phyloP scores from a whole-genome alignment of 2,888 invertebrate species.

The Pelosia muscerda region DNA sequence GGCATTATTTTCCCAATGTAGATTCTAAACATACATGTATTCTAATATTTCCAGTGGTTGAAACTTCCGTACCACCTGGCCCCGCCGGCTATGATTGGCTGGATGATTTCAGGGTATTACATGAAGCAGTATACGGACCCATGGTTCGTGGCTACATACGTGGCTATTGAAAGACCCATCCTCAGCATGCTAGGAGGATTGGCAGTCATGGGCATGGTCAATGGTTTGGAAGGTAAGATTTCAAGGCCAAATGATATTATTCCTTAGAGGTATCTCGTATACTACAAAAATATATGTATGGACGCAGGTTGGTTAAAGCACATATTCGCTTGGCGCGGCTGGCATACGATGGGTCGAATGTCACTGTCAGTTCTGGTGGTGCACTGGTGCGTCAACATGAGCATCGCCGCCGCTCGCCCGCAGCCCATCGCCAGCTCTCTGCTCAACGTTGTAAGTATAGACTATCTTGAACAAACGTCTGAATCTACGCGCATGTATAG shows the following conservation, averaged over 20 bases:
- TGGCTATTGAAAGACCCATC: slow-evolving; percentile 65
- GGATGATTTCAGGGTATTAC: slow-evolving; percentile 58
- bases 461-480: not conserved
- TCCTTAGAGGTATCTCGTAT: not conserved
- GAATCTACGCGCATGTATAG: too few relatives aligned
- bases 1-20: not conserved
- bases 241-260: slow-evolving; percentile 18
- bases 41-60: slow-evolving; percentile 45
- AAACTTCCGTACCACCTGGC: slow-evolving; percentile 46
- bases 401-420: slow-evolving; percentile 41
- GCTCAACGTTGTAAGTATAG: slow-evolving; percentile 41
- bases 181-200: slow-evolving; percentile 45
- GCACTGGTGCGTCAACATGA: slow-evolving; percentile 60
- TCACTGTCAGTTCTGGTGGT: slow-evolving; percentile 60
- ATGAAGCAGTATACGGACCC: slow-evolving; percentile 46
- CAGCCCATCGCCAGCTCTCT: slow-evolving; percentile 38
- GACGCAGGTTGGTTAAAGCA: slow-evolving; percentile 47
- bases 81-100: slow-evolving; percentile 42
- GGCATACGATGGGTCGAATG: slow-evolving; percentile 53
- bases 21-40: not conserved
- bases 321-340: slow-evolving; percentile 58
- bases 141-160: slow-evolving; percentile 52
- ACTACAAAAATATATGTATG: not conserved
- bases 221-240: slow-evolving; percentile 41
- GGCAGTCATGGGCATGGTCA: slow-evolving; percentile 38